Base-by-base conservation (phyloP, 2,888 invertebrate species). In the Yponomeuta plumbellus region DNA sequence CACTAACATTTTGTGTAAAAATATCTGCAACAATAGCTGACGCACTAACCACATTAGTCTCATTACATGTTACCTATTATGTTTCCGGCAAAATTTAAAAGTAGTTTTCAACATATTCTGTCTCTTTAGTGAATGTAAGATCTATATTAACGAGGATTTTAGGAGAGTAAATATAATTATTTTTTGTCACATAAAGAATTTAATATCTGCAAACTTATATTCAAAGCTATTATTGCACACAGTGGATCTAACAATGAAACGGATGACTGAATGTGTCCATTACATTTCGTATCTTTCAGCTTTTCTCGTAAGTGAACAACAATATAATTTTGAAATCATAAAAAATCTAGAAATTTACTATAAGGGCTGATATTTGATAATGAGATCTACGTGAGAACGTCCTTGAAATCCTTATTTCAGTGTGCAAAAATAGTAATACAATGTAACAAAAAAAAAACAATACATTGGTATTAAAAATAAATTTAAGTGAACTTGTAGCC, bases 401-500 rank as follows among this genome's bases (percentile, higher is more conserved):
- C 5, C 34, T 1, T 10, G 6, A 8, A 58, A 58, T 58, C 11
- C 11, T 20, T 3, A 1, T 52, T 52, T 52, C 3, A 52, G 44
- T 52, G 13, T 52, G 44, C 17, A 52, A 52, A 17, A 52, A 52
- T 52, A 52, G 44, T 5, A 52, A 52, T 52, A 52, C 2, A 52
- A 52, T 52, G 44, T 52, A 13, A 52, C 4, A 52, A 13, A 34
- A 52, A 34, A 52, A 52, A 44, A 17, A 17, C 44, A 17, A 17
- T 13, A 17, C 17, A 44, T 13, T 52, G 44, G 10, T 52, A 52
- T 52, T 17, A 52, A 52, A 17, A 52, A 17, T 17, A 52, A 13
- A 17, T 13, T 52, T 52, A 52, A 52, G 44, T 52, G 20, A 74
- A 52, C 74, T 75, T 74, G 80, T 88, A 88, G 88, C 80, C 82